Conservation (phyloP, 2,888 invertebrate genomes). For the Phaonia tiefii region DNA sequence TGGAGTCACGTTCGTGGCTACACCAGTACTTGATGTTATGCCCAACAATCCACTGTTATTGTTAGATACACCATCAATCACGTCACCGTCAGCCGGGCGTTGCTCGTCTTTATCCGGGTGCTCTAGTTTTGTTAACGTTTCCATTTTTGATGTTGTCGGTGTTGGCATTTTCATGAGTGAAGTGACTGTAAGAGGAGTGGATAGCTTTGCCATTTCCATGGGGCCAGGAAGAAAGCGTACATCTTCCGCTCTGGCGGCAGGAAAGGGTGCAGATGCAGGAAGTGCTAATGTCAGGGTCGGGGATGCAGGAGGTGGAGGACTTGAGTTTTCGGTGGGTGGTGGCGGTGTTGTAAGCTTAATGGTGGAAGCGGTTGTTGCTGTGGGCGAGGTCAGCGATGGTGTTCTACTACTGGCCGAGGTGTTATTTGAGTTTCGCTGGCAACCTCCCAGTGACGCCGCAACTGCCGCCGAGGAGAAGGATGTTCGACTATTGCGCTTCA, state of each 20-base stretch:
- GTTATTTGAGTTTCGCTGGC: slow-evolving; percentile 60
- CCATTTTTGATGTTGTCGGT: slow-evolving; percentile 57
- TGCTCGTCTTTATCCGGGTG: slow-evolving; percentile 69
- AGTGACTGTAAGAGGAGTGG: slow-evolving; percentile 74
- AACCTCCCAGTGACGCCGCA: not conserved
- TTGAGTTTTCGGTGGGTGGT: slow-evolving; percentile 62
- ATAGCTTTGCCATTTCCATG: slow-evolving; percentile 61
- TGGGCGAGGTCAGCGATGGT: slow-evolving; percentile 71
- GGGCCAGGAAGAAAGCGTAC: slow-evolving; percentile 58
- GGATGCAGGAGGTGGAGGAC: slow-evolving; percentile 37
- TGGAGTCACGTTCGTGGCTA: slow-evolving; percentile 55
- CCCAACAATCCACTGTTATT: slow-evolving; percentile 65
- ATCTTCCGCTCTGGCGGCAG: not conserved
- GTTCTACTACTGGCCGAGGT: slow-evolving; percentile 72
- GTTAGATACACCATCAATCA: slow-evolving; percentile 71
- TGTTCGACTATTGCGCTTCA: slow-evolving; percentile 58
- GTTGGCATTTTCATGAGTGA: slow-evolving; percentile 74
- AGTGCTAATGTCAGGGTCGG: slow-evolving; percentile 46
- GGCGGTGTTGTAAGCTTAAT: slow-evolving; percentile 55
- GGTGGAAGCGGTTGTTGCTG: slow-evolving; percentile 64
- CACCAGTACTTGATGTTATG: slow-evolving; percentile 31
- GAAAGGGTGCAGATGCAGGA: slow-evolving; percentile 19
- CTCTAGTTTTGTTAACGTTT: slow-evolving; percentile 50
- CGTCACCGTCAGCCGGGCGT: slow-evolving; percentile 53
- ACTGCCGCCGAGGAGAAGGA: slow-evolving; percentile 46